These are phyloP conservation scores for Heterotilapia buettikoferi DNA, from an alignment of 2,113 vertebrate species.

Conservation along the genomic window DNA sequence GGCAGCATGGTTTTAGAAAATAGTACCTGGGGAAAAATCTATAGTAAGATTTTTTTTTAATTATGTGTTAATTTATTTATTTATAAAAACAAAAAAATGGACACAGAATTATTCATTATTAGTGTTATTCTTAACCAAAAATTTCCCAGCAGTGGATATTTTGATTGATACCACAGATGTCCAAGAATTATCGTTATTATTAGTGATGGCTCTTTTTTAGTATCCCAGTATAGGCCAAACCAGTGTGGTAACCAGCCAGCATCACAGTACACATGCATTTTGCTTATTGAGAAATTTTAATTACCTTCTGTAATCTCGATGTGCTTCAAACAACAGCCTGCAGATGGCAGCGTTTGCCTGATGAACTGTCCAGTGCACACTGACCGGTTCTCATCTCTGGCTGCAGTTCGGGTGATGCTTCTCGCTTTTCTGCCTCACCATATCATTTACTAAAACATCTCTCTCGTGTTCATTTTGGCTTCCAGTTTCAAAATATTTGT, in stretches of 20 bases:
- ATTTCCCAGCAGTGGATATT: not conserved
- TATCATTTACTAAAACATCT: not conserved
- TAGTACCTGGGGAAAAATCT: not conserved
- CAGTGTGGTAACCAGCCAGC: not conserved
- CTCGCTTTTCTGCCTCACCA: not conserved
- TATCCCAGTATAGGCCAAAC: not conserved
- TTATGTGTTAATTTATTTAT: not conserved
- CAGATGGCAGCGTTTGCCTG: constrained; percentile 50
- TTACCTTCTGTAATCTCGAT: not conserved
- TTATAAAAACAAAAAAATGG: not conserved
- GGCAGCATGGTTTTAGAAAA: not conserved
- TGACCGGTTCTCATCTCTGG: not conserved
- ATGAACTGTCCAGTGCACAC: not conserved
- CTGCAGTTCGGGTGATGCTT: not conserved
- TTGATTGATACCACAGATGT: not conserved
- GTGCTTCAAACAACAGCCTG: not conserved
- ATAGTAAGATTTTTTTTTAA: accelerated
- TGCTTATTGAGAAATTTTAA: not conserved
- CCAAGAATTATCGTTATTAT: not conserved
- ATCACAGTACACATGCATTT: not conserved
- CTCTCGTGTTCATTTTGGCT: not conserved
- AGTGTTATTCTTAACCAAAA: not conserved
- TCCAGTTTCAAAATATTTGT: not conserved
- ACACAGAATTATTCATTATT: accelerated
- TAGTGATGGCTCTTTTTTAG: not conserved